phyloP scores from a whole-genome alignment of 1,140 invertebrate species.

The Zophobas atratus region DNA sequence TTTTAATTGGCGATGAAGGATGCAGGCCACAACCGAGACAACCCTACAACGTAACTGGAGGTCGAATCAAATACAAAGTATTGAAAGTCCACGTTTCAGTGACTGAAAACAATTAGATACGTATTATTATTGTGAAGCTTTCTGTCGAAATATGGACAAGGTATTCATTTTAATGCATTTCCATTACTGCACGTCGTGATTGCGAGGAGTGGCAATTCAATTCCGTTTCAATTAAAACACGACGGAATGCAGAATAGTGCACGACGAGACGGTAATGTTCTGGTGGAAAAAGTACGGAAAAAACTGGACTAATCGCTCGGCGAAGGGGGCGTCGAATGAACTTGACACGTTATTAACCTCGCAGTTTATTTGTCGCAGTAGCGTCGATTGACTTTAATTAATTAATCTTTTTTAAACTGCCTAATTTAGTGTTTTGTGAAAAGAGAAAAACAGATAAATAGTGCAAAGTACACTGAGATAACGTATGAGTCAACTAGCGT shows the following conservation, averaged over 20 bases:
- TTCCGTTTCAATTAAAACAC: constrained; percentile 34
- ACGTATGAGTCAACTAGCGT: too few relatives aligned
- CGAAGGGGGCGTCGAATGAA: constrained; percentile 13
- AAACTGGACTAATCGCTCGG: constrained; percentile 8
- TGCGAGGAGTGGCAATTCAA: constrained; percentile 34
- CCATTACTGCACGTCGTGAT: constrained; percentile 22
- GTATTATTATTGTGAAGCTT: too few relatives aligned
- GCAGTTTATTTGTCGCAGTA: constrained; percentile 17
- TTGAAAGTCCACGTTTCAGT: too few relatives aligned
- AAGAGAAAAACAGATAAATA: too few relatives aligned
- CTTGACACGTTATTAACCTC: constrained; percentile 40
- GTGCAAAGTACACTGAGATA: too few relatives aligned
- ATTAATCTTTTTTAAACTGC: constrained; percentile 28
- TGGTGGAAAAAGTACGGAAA: constrained; percentile 7
- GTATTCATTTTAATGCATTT: neutral
- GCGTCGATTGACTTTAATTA: constrained; percentile 33
- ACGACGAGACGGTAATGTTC: neutral
- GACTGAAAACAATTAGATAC: too few relatives aligned
- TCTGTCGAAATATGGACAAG: too few relatives aligned
- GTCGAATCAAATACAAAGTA: too few relatives aligned
- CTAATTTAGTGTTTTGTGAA: neutral
- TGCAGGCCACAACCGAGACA: too few relatives aligned
- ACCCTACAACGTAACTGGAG: too few relatives aligned
- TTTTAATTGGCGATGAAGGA: too few relatives aligned
- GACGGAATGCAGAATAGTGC: neutral